Evolutionary conservation across 2,888 invertebrate species (phyloP).

Genomic region (Digitonthophagus gazella): DNA sequence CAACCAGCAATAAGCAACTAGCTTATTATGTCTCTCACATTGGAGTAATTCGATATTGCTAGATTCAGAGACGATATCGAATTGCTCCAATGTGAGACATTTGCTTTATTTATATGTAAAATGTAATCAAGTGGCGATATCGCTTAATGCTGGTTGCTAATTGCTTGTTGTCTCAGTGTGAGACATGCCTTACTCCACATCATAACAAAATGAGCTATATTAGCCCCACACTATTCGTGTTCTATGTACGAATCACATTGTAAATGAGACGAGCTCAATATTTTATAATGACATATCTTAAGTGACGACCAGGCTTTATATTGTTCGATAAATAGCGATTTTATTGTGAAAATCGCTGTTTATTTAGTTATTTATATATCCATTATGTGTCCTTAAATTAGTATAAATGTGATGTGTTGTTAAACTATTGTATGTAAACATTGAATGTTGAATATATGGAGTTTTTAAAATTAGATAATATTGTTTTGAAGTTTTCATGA

Average conservation of each 20-base stretch:
- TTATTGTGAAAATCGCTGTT: slow-evolving; percentile 20
- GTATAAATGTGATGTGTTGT: slow-evolving; percentile 42
- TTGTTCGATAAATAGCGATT: slow-evolving; percentile 30
- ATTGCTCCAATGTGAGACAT: too few species aligned
- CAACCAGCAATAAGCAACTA: too few species aligned
- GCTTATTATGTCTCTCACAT: too few species aligned
- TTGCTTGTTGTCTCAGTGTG: too few species aligned
- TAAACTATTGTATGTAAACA: slow-evolving; percentile 39
- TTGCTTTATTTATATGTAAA: too few species aligned
- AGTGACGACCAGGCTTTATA: slow-evolving; percentile 22
- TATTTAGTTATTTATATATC: slow-evolving; percentile 43
- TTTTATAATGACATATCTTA: slow-evolving; percentile 37
- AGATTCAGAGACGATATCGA: too few species aligned
- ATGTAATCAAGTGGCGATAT: too few species aligned
- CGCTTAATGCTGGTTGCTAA: too few species aligned
- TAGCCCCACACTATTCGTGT: background rate
- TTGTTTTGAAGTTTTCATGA: background rate
- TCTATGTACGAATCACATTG: background rate
- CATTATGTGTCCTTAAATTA: slow-evolving; percentile 27
- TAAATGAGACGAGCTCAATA: slow-evolving; percentile 33
- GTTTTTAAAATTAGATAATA: slow-evolving; percentile 41
- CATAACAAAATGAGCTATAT: background rate
- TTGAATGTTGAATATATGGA: slow-evolving; percentile 50
- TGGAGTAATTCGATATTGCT: too few species aligned
- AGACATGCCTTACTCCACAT: too few species aligned